These are phyloP conservation scores for Desoria tigrina DNA, from an alignment of 2,888 invertebrate genomes.

Conservation along the genomic window DNA sequence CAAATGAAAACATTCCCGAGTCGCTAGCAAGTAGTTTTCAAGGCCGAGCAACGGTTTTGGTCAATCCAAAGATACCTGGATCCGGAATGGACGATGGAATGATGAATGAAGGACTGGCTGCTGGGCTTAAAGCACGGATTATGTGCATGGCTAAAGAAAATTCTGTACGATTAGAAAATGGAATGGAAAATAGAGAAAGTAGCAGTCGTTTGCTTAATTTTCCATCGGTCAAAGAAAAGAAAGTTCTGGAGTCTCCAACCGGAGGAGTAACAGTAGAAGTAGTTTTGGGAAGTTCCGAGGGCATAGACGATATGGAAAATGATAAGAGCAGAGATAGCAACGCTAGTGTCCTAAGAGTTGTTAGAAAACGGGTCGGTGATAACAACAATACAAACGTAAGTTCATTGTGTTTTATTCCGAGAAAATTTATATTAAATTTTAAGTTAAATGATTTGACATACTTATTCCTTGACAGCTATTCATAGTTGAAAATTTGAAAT, in stretches of 20 bases:
- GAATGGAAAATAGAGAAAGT: slow-evolving; percentile 18
- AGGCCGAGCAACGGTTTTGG: slow-evolving; percentile 47
- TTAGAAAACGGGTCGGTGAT: slow-evolving; percentile 51
- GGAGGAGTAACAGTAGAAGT: slow-evolving; percentile 51
- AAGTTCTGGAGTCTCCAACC: slow-evolving; percentile 40
- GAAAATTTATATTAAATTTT: too few species aligned
- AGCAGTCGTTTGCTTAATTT: slow-evolving; percentile 38
- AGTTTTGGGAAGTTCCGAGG: slow-evolving; percentile 46
- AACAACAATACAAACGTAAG: slow-evolving; percentile 36
- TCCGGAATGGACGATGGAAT: slow-evolving; percentile 29
- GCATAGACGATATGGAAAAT: slow-evolving; percentile 34
- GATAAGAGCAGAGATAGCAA: slow-evolving; percentile 23
- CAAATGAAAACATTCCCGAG: slow-evolving; percentile 51
- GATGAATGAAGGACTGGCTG: slow-evolving; percentile 51
- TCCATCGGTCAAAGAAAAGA: slow-evolving; percentile 49
- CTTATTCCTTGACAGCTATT: too few species aligned
- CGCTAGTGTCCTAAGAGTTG: slow-evolving; percentile 49
- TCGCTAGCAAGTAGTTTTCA: slow-evolving; percentile 27
- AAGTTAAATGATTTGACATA: too few species aligned
- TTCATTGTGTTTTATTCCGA: background rate
- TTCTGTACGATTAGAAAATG: slow-evolving; percentile 17
- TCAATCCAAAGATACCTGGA: slow-evolving; percentile 21
- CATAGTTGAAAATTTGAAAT: too few species aligned
- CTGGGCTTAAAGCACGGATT: slow-evolving; percentile 47
- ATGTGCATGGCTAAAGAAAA: slow-evolving; percentile 47